Evolutionary conservation across 2,113 vertebrate species (phyloP).

Genomic region (Oreochromis spilurus): DNA sequence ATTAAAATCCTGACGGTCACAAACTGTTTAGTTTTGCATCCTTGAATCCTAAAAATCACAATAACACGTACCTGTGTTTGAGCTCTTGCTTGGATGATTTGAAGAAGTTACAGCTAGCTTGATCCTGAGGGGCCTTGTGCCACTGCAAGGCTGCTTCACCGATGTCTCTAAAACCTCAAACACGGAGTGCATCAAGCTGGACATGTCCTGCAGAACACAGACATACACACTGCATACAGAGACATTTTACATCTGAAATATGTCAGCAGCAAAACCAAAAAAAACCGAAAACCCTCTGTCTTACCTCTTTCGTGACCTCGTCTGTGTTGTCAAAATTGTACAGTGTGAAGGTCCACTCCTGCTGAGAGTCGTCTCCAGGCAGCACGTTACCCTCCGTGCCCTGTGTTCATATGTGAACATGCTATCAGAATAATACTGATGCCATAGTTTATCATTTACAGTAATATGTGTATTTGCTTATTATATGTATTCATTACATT

Average conservation of each 20-base stretch:
- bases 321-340: conserved; percentile 88
- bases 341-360: conserved; percentile 90
- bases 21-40: not conserved
- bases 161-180: conserved; percentile 86
- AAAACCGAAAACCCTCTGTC: accelerated
- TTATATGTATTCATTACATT: not conserved
- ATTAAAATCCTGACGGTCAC: not conserved
- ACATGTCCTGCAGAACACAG: conserved; percentile 79
- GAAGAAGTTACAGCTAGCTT: conserved; percentile 83
- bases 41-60: not conserved
- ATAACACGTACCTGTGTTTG: conserved; percentile 57
- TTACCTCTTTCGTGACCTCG: conserved; percentile 84
- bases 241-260: not conserved
- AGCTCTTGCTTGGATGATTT: conserved; percentile 47
- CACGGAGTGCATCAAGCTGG: conserved; percentile 86
- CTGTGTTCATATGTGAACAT: conserved; percentile 51
- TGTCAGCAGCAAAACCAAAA: not conserved
- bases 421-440: not conserved
- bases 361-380: conserved; percentile 78
- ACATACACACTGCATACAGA: not conserved
- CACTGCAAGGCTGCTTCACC: conserved; percentile 76
- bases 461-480: not conserved
- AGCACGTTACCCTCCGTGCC: conserved; percentile 75
- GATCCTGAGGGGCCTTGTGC: conserved; percentile 82
- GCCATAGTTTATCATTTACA: not conserved